Evolutionary conservation across 1,140 invertebrate genomes (phyloP).

Genomic region (Panonychus citri): DNA sequence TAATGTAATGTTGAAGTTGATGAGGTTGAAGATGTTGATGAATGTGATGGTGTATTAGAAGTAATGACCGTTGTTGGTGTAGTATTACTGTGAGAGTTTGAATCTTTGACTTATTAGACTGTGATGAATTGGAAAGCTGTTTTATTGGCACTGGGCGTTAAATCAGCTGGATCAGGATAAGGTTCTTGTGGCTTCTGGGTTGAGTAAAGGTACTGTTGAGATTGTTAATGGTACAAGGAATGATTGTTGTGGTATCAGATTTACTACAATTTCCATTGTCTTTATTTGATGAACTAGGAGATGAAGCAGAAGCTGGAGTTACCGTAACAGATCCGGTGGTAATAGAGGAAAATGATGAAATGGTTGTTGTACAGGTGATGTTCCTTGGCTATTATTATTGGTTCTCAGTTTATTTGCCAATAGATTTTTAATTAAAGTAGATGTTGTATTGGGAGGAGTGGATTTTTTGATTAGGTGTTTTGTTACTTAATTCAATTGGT

Average conservation of each 20-base stretch:
- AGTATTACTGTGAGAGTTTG: no score
- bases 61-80: no score
- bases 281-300: neutral
- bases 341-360: slow-evolving; percentile 17
- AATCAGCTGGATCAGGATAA: no score
- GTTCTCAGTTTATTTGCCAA: slow-evolving; percentile 49
- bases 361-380: neutral
- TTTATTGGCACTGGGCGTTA: no score
- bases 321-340: slow-evolving; percentile 7
- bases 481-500: neutral
- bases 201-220: neutral
- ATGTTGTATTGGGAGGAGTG: slow-evolving; percentile 21
- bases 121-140: no score
- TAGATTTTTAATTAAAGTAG: slow-evolving; percentile 54
- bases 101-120: no score
- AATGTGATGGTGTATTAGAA: no score
- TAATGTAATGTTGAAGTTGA: no score
- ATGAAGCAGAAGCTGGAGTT: neutral
- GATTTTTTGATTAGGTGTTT: slow-evolving; percentile 10
- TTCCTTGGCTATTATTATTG: neutral
- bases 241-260: neutral
- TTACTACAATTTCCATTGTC: neutral
- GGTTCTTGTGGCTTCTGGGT: no score
- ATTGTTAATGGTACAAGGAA: neutral
- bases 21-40: no score